Conservation (phyloP, 2,113 vertebrate genomes). For the Nothocercus nigrocapillus region DNA sequence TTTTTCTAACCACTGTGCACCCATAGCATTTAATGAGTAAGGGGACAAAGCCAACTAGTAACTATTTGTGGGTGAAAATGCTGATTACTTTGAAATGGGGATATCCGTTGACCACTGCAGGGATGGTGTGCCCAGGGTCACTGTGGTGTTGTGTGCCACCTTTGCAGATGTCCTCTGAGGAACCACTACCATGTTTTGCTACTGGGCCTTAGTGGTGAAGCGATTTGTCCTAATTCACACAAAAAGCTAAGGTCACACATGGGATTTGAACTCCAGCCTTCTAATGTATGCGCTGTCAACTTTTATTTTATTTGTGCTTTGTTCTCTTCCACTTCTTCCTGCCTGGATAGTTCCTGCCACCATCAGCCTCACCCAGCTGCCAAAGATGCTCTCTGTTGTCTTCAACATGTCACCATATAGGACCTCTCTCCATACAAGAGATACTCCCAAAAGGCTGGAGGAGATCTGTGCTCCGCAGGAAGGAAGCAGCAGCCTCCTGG, state of each 20-base stretch:
- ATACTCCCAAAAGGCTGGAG: background rate
- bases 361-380: background rate
- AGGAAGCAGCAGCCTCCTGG: rapidly evolving
- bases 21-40: background rate
- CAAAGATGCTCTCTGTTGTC: background rate
- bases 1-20: background rate
- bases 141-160: background rate
- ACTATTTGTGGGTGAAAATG: background rate
- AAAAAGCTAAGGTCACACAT: background rate
- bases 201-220: background rate
- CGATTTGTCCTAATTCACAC: background rate
- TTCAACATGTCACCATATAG: background rate
- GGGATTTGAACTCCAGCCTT: background rate
- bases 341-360: background rate
- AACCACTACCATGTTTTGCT: background rate
- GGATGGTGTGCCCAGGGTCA: background rate
- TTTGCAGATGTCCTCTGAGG: background rate
- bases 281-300: background rate
- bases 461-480: rapidly evolving
- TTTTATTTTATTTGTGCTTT: background rate
- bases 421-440: background rate
- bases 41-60: background rate
- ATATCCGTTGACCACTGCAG: background rate
- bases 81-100: background rate
- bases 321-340: background rate